These are phyloP conservation scores for Nansenia antarctica DNA, from an alignment of 2,113 vertebrate genomes.

Conservation along the genomic window DNA sequence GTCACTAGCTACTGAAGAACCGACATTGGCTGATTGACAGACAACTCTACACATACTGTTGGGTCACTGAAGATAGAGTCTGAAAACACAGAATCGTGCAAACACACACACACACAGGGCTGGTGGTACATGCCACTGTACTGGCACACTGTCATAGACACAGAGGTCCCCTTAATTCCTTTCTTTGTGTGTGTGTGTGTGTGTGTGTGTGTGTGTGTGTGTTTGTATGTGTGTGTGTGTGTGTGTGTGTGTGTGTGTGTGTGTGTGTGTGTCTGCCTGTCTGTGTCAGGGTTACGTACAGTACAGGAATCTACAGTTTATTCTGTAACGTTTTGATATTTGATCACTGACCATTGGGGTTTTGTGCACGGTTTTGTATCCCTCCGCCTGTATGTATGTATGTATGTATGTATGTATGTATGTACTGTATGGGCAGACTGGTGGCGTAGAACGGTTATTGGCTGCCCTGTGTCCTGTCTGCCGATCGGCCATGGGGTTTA, in stretches of 20 bases:
- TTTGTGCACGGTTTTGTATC: conserved; percentile 30
- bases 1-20: background rate
- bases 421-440: background rate
- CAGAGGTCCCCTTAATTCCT: conserved; percentile 17
- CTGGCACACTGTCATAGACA: conserved; percentile 29
- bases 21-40: background rate
- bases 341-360: conserved; percentile 25
- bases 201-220: background rate
- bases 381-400: conserved; percentile 22
- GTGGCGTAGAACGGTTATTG: conserved; percentile 8
- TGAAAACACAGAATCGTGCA: no score
- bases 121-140: background rate
- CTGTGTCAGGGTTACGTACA: conserved; percentile 10
- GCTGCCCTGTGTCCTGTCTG: conserved; percentile 12
- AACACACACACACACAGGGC: background rate
- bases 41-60: background rate
- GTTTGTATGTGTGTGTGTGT: no score
- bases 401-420: no score
- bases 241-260: background rate
- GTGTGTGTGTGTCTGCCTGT: background rate
- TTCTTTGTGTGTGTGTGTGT: conserved; percentile 12
- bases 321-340: conserved; percentile 39
- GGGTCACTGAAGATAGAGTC: no score
- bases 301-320: conserved; percentile 35
- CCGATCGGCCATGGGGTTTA: background rate